Evolutionary conservation across 1,140 invertebrate genomes (phyloP).

Genomic region (Plutomurus gul): DNA sequence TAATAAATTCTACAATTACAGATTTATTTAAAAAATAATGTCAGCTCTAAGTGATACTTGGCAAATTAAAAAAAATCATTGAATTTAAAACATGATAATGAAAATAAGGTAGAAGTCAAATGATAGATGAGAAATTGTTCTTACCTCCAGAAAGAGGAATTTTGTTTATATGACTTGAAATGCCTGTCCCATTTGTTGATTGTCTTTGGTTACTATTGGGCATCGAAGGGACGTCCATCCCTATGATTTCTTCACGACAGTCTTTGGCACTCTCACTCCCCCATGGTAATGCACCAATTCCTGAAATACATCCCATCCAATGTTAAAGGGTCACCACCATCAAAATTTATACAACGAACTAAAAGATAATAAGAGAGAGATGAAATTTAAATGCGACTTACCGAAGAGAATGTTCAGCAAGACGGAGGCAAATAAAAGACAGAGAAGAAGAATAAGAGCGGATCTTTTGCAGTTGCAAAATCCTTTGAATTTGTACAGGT

Average conservation of each 20-base stretch:
- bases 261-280: constrained; percentile 45
- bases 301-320: background rate
- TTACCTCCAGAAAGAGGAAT: background rate
- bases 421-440: constrained; percentile 47
- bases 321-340: no score
- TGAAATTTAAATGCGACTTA: constrained; percentile 34
- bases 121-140: no score
- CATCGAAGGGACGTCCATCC: background rate
- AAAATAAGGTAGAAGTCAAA: no score
- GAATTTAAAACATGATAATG: no score
- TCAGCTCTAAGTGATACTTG: background rate
- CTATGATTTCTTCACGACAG: constrained; percentile 3
- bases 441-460: constrained; percentile 39
- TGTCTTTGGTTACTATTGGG: constrained; percentile 19
- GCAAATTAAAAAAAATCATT: background rate
- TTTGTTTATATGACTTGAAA: constrained; percentile 9
- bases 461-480: constrained; percentile 48
- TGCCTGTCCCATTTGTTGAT: constrained; percentile 36
- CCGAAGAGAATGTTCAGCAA: constrained; percentile 51
- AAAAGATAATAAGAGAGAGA: no score
- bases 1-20: background rate
- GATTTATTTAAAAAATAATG: background rate
- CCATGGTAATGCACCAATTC: constrained; percentile 40
- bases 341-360: no score
- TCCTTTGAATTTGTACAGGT: constrained; percentile 51